Evolutionary conservation across 1,140 invertebrate genomes (phyloP), one percentile per base, ranked within the genome.

Genomic region (Triops cancriformis): DNA sequence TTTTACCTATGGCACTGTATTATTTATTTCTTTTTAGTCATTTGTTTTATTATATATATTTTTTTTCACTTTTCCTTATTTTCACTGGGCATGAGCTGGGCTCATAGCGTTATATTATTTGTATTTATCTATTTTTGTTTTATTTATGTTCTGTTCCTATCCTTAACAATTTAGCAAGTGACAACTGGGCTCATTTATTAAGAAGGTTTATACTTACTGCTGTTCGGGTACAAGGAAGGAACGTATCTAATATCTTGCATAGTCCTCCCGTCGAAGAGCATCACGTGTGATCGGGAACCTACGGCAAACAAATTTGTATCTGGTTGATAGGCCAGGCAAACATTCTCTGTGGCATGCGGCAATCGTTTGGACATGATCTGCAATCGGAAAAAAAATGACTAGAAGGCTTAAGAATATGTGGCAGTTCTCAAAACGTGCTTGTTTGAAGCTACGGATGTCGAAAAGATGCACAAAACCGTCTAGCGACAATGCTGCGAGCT

Each of bases 391-490:
- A 80, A 73, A 31, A 12, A 23, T 41, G 42, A 74, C n/a, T n/a
- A n/a, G n/a, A 26, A 79, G 27, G 73, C 28, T 79, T 75, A 2
- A 42, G 12, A 18, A 72, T 11, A 23, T 2, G 26, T 77, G 3
- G 41, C 18, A 42, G 18, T 37, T 73, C 64, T 51, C 43, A 76
- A 73, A n/a, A 64, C 18, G 78, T 81, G 89, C 88, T 89, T 93
- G 88, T 89, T 85, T 87, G 82, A 92, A 97, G 23, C 89, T 91
- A 83, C 94, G 90, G 2, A 94, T 93, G 86, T 92, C 93, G 90
- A 95, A 98, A 77, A 97, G 90, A 91, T 98, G 95, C 83, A 96
- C 80, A 81, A 88, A 91, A 74, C 94, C 94, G 86, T 98, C 97
- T 1, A 97, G 86, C 0, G 95, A 96, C 14, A 98, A 85, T n/a